These are phyloP conservation scores for Grantiella picta DNA, from an alignment of 2,113 vertebrate species.

Conservation along the genomic window DNA sequence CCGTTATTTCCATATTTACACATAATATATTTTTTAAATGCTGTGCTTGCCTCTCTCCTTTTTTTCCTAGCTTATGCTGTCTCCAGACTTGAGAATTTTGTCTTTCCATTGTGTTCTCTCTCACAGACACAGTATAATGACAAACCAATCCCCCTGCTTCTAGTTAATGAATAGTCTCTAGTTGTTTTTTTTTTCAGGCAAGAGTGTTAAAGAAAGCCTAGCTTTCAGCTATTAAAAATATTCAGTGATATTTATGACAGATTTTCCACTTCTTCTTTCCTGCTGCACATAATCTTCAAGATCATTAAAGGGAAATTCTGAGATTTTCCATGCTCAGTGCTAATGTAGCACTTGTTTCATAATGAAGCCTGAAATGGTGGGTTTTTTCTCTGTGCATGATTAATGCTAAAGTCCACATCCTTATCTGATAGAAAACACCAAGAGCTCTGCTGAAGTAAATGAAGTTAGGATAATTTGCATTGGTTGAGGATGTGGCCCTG, in stretches of 20 bases:
- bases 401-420: slow-evolving; percentile 18
- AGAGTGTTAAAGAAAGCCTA: background rate
- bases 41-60: background rate
- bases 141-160: background rate
- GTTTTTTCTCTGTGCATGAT: background rate
- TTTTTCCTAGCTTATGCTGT: background rate
- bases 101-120: background rate
- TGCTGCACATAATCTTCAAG: background rate
- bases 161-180: slow-evolving; percentile 7
- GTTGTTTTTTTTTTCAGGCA: background rate
- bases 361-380: slow-evolving; percentile 41
- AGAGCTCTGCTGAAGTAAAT: slow-evolving; percentile 27
- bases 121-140: background rate
- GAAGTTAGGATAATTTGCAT: slow-evolving; percentile 34
- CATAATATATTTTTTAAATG: background rate
- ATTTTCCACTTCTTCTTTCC: slow-evolving; percentile 31
- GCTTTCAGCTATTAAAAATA: slow-evolving; percentile 52
- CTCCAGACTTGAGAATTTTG: background rate
- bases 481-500: background rate
- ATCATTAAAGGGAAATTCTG: background rate
- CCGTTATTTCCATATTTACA: background rate
- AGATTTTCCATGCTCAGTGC: slow-evolving; percentile 23
- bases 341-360: slow-evolving; percentile 30
- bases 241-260: slow-evolving; percentile 49
- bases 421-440: slow-evolving; percentile 50